Evolutionary conservation across 2,113 vertebrate genomes (phyloP), one percentile per base, ranked within the genome.

Genomic region (Lophius piscatorius): DNA sequence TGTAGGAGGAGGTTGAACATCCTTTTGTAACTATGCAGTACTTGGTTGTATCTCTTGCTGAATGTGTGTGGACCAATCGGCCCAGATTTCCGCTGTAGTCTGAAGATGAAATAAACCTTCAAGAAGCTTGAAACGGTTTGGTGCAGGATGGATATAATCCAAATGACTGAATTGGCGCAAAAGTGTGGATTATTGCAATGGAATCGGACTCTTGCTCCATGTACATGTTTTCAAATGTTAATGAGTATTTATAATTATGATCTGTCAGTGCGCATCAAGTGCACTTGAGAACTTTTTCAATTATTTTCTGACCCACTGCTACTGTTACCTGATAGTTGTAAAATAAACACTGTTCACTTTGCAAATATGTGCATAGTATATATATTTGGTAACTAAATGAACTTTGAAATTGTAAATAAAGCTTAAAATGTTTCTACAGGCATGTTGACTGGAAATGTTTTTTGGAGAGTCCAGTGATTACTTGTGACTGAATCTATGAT

Each of bases 321-420:
- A 73, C 52, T 49, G 77, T 81, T 73, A 78, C 63, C 50, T 63
- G 20, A 78, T 70, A 76, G 60, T 78, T 84, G 82, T 83, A 94
- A 92, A 90, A 93, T 93, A 76, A 91, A 88, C 80, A 83, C 87
- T 90, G 92, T 89, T 76, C 66, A 51, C 88, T 91, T 93, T 94
- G 95, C 91, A 93, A 91, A 88, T 95, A 93, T 96, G 95, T 91
- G 89, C 80, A 91, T 87, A 91, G 68, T 89, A 87, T 90, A 88
- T n/a, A n/a, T 94, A 97, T 95, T 96, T 95, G 93, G 93, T 94
- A 94, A 93, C 87, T 89, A 93, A 94, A 90, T 93, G 85, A 93
- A 92, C 92, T 93, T 94, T 95, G 92, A 92, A 89, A 91, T 89
- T 98, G 94, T 98, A 98, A 97, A 98, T 97, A 98, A 97, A 96